Conservation (phyloP, 2,797 vertebrate genomes). For the Anguilla marmorata region DNA sequence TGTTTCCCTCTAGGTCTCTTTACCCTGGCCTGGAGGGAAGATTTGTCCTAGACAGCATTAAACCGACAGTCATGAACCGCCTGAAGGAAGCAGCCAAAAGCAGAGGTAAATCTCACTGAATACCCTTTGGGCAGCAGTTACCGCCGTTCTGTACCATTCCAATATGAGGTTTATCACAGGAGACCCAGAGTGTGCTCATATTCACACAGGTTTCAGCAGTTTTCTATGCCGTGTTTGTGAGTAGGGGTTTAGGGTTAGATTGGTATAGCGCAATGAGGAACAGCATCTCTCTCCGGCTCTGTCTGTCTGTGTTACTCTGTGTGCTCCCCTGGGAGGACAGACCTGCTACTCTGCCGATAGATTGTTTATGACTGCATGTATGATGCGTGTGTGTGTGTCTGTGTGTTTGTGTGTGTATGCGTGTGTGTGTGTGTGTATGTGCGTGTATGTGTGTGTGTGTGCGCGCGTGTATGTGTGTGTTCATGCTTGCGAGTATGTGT, state of each 20-base stretch:
- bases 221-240: neutral
- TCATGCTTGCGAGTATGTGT: no score
- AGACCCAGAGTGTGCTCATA: neutral
- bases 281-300: neutral
- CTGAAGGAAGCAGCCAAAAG: slow-evolving; percentile 90
- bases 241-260: neutral
- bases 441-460: neutral
- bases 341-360: slow-evolving; percentile 42
- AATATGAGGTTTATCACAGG: neutral
- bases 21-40: slow-evolving; percentile 93
- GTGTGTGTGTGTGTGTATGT: neutral
- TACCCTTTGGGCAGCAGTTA: no score
- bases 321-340: slow-evolving; percentile 34
- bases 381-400: neutral
- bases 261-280: neutral
- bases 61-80: slow-evolving; percentile 80
- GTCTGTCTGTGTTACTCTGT: neutral
- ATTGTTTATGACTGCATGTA: slow-evolving; percentile 43
- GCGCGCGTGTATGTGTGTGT: neutral
- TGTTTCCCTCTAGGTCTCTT: slow-evolving; percentile 75
- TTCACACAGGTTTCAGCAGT: neutral
- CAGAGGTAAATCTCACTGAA: slow-evolving; percentile 80
- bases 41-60: slow-evolving; percentile 84
- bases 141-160: neutral
- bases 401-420: neutral